These are phyloP conservation scores for Apoda limacodes DNA, from an alignment of 2,888 invertebrate species.

Conservation along the genomic window DNA sequence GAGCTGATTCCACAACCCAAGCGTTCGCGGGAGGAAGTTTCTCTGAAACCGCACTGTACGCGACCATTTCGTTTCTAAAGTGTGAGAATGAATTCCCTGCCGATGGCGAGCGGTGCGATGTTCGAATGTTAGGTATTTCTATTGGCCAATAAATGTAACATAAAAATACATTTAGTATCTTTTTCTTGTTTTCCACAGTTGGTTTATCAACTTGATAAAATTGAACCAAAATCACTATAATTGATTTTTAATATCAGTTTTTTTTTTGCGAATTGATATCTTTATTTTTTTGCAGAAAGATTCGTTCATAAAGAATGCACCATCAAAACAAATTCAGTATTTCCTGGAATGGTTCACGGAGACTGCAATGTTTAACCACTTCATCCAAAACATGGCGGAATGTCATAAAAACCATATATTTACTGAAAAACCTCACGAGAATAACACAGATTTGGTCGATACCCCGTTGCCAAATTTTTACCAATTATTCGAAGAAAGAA, in stretches of 20 bases:
- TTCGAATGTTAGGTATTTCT: too few species aligned
- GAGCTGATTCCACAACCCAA: too few species aligned
- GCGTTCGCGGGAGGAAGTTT: too few species aligned
- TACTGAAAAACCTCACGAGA: slow-evolving; percentile 13
- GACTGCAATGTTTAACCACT: slow-evolving; percentile 87
- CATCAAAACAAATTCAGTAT: slow-evolving; percentile 75
- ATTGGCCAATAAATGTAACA: too few species aligned
- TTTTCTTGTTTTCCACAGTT: too few species aligned
- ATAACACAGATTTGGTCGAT: slow-evolving; percentile 32
- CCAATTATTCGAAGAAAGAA: slow-evolving; percentile 47
- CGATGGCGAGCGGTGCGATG: too few species aligned
- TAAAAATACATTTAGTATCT: too few species aligned
- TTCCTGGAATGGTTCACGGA: slow-evolving; percentile 91
- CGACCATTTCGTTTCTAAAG: too few species aligned
- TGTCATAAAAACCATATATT: slow-evolving; percentile 22
- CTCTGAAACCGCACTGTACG: too few species aligned
- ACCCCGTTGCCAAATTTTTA: slow-evolving; percentile 56
- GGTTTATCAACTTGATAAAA: too few species aligned
- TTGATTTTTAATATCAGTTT: background rate
- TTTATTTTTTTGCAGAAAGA: slow-evolving; percentile 75
- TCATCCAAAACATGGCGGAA: slow-evolving; percentile 68
- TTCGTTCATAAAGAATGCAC: slow-evolving; percentile 73
- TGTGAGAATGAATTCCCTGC: too few species aligned
- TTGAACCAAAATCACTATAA: background rate
- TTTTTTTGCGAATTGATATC: too few species aligned